Evolutionary conservation across 2,113 vertebrate species (phyloP).

Genomic region (Ascaphus truei): DNA sequence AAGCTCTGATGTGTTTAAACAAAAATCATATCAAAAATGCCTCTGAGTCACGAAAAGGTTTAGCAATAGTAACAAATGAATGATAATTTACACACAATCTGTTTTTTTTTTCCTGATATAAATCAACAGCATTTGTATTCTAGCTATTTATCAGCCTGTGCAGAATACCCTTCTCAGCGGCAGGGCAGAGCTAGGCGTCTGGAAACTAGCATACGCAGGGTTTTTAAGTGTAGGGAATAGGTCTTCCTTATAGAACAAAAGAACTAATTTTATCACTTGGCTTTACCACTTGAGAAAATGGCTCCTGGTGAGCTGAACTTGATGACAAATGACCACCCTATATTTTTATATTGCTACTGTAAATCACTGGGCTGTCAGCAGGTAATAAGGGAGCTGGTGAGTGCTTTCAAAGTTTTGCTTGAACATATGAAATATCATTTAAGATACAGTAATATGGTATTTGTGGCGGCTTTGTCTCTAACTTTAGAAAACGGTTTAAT

Average conservation of each 20-base stretch:
- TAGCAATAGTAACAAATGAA: neutral
- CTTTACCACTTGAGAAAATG: conserved; percentile 71
- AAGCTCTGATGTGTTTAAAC: conserved; percentile 1
- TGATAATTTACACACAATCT: conserved; percentile 28
- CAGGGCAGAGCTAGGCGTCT: conserved; percentile 46
- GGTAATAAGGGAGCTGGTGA: conserved; percentile 81
- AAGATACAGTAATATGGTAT: too few species aligned
- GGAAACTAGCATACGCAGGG: conserved; percentile 46
- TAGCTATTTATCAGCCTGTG: conserved; percentile 51
- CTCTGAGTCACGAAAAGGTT: neutral
- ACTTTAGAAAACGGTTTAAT: too few species aligned
- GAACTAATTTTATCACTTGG: conserved; percentile 75
- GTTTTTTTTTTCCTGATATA: conserved; percentile 44
- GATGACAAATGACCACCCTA: conserved; percentile 76
- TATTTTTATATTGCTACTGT: conserved; percentile 79
- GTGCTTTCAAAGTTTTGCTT: conserved; percentile 78
- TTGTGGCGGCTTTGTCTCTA: too few species aligned
- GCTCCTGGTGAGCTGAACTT: conserved; percentile 72
- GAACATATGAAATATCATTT: conserved; percentile 77
- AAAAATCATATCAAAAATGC: neutral
- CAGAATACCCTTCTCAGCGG: conserved; percentile 37
- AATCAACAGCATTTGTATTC: conserved; percentile 42
- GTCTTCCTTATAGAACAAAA: conserved; percentile 74
- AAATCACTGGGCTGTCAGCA: conserved; percentile 77
- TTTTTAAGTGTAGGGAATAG: conserved; percentile 54